Conservation (phyloP, 2,797 vertebrate species). For the Brachyalestes nurse region DNA sequence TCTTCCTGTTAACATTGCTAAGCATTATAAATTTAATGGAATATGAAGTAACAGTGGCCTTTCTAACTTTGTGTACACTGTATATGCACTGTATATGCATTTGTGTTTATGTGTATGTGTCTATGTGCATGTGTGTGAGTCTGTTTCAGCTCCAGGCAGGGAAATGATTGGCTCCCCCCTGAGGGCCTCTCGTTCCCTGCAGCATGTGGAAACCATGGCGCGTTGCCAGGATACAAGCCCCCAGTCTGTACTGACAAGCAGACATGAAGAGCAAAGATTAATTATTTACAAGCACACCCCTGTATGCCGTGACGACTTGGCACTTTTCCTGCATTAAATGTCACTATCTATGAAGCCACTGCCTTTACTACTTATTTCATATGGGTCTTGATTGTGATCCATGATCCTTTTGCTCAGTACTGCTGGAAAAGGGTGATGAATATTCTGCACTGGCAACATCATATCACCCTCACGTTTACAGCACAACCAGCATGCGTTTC, state of each 20-base stretch:
- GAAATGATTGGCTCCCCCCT: slow-evolving; percentile 86
- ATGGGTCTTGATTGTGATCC: slow-evolving; percentile 66
- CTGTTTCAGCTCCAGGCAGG: slow-evolving; percentile 75
- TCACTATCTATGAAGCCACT: slow-evolving; percentile 82
- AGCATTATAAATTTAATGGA: background rate
- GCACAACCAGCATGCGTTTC: background rate
- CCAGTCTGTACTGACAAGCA: slow-evolving; percentile 88
- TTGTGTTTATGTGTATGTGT: slow-evolving; percentile 38
- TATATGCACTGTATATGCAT: slow-evolving; percentile 41
- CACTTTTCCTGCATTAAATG: slow-evolving; percentile 86
- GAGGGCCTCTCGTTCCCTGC: slow-evolving; percentile 84
- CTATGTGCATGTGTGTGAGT: slow-evolving; percentile 31
- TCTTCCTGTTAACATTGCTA: background rate
- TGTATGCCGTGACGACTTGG: slow-evolving; percentile 86
- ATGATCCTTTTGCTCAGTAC: slow-evolving; percentile 33
- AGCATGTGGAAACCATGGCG: slow-evolving; percentile 85
- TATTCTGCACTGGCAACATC: slow-evolving; percentile 3
- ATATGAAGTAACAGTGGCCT: background rate
- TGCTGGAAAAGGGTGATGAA: slow-evolving; percentile 20
- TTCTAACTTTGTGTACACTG: background rate
- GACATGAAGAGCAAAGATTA: slow-evolving; percentile 91
- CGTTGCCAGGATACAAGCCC: slow-evolving; percentile 91
- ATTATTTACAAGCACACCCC: slow-evolving; percentile 90
- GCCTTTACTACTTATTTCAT: slow-evolving; percentile 78
- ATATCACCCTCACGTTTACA: slow-evolving; percentile 12